Percentiles rank a stretch among this genome's conserved stretches.
phyloP scores from a whole-genome alignment of 2,888 invertebrate species.

The Rotaria macrura region DNA sequence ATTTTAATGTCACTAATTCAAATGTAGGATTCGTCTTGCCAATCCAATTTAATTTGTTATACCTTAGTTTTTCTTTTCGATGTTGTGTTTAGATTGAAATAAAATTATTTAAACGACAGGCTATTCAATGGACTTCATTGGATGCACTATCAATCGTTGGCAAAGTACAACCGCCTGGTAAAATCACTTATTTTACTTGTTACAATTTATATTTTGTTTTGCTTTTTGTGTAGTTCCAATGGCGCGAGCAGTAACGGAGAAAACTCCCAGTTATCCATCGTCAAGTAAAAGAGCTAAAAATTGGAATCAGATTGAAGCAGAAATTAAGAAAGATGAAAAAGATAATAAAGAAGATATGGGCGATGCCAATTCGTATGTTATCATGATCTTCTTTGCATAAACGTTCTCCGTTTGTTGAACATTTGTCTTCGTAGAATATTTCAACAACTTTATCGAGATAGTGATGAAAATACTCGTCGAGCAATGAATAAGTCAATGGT shows the following conservation, averaged over 20 bases:
- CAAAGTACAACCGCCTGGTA: not conserved
- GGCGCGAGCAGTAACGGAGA: not conserved
- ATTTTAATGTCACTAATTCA: not conserved
- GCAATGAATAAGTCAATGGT: conserved; percentile 15
- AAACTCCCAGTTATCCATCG: not conserved
- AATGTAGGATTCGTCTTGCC: not conserved
- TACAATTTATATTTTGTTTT: too few relatives aligned
- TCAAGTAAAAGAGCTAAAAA: not conserved
- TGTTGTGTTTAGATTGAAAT: not conserved
- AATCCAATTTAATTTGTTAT: not conserved
- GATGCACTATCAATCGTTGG: not conserved
- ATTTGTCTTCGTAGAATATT: not conserved
- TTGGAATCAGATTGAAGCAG: not conserved
- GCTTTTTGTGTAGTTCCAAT: not conserved
- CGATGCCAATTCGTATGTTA: not conserved
- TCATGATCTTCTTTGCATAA: not conserved
- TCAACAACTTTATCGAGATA: not conserved
- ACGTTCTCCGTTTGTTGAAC: not conserved
- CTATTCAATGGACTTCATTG: not conserved
- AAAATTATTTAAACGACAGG: not conserved
- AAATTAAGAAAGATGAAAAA: not conserved
- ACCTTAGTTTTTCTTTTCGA: too few relatives aligned
- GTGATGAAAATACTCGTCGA: not conserved
- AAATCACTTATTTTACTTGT: not conserved
- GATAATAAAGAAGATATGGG: conserved; percentile 19